Evolutionary conservation across 2,888 invertebrate genomes (phyloP).

Genomic region (Drosophila peninsularis): DNA sequence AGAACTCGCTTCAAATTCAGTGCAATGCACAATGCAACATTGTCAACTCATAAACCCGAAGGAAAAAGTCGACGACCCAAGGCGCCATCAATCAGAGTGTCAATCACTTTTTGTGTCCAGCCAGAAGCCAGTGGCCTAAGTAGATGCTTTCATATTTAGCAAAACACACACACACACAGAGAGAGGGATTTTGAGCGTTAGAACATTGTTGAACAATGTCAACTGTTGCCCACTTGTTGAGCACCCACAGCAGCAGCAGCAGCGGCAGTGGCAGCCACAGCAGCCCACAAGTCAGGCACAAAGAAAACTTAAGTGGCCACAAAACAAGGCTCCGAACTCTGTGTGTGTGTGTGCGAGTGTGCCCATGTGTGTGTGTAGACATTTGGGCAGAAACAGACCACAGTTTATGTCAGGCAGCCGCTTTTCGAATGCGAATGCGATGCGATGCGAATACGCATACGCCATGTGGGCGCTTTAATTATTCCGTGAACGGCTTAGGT

Average conservation of each 20-base stretch:
- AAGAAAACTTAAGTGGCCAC: conserved; percentile 79
- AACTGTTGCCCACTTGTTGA: conserved; percentile 76
- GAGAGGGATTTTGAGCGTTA: conserved; percentile 43
- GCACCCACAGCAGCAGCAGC: not conserved
- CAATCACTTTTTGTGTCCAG: conserved; percentile 63
- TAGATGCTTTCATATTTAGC: conserved; percentile 46
- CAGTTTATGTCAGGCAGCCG: conserved; percentile 40
- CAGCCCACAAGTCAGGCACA: conserved; percentile 67
- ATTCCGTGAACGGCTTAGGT: conserved; percentile 60
- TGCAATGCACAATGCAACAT: conserved; percentile 38
- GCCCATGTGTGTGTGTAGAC: conserved; percentile 1
- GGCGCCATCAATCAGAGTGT: conserved; percentile 77
- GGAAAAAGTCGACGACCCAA: conserved; percentile 25
- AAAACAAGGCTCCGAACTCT: conserved; percentile 26
- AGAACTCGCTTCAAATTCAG: conserved; percentile 27
- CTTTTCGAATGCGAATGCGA: conserved; percentile 57
- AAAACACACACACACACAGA: conserved; percentile 9
- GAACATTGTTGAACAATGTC: conserved; percentile 66
- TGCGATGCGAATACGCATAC: conserved; percentile 71
- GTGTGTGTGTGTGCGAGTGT: not conserved
- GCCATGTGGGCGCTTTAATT: conserved; percentile 71
- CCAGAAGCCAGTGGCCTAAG: conserved; percentile 49
- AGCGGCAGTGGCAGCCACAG: not conserved
- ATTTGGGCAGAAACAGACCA: conserved; percentile 14
- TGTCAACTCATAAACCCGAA: conserved; percentile 61